These are phyloP conservation scores for Epicampocera succincta DNA, from an alignment of 2,888 invertebrate species.

Conservation along the genomic window DNA sequence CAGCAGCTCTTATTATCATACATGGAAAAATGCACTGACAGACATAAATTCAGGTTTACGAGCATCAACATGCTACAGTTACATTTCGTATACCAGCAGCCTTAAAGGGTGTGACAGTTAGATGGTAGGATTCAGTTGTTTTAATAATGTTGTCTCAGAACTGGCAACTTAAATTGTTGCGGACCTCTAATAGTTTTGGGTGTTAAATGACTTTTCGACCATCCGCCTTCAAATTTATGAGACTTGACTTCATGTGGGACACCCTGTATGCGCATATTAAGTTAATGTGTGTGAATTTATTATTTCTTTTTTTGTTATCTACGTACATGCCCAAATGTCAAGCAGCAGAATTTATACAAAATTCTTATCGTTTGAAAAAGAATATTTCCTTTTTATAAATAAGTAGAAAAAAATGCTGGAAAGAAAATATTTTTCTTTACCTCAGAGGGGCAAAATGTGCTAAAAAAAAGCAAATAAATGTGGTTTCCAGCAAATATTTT, in stretches of 20 bases:
- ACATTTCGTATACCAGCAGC: neutral
- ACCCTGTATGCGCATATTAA: constrained; percentile 1
- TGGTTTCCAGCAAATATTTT: constrained; percentile 18
- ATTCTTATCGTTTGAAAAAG: constrained; percentile 54
- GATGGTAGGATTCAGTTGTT: neutral
- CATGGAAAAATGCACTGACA: constrained; percentile 43
- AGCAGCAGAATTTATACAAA: constrained; percentile 60
- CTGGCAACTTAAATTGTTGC: too few relatives aligned
- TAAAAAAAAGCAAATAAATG: neutral
- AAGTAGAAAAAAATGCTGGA: constrained; percentile 14
- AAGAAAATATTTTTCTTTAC: constrained; percentile 42
- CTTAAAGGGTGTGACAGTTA: neutral
- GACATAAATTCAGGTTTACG: constrained; percentile 50
- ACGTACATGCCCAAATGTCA: constrained; percentile 56
- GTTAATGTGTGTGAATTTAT: neutral
- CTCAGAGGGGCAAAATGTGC: constrained; percentile 22
- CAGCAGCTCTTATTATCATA: constrained; percentile 20
- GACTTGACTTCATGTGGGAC: neutral
- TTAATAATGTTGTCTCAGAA: too few relatives aligned
- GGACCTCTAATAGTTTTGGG: too few relatives aligned
- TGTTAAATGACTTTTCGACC: too few relatives aligned
- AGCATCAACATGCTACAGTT: constrained; percentile 22
- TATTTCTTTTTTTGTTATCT: too few relatives aligned
- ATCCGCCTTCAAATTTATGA: neutral
- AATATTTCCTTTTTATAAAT: constrained; percentile 24